Conservation (phyloP, 2,888 invertebrate species). For the Eilema caniola region DNA sequence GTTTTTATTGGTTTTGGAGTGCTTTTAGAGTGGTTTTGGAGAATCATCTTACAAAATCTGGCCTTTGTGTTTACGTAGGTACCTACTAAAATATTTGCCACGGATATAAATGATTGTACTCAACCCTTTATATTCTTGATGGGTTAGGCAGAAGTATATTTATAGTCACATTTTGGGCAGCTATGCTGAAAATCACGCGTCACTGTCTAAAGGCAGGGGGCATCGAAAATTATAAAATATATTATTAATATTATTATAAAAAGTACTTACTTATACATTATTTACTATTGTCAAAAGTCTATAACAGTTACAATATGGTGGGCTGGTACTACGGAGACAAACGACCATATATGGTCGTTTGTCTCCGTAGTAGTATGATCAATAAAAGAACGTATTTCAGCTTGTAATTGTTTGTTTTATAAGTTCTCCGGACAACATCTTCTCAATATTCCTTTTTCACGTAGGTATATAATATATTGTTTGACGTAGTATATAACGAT, state of each 20-base stretch:
- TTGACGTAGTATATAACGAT: too few relatives aligned
- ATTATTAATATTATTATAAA: too few relatives aligned
- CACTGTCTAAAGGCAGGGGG: too few relatives aligned
- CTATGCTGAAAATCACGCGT: too few relatives aligned
- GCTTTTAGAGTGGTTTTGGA: background rate
- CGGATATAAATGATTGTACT: background rate
- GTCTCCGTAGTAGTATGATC: background rate
- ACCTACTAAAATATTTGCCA: background rate
- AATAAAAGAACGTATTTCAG: background rate
- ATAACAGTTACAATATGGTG: background rate
- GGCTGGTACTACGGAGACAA: too few relatives aligned
- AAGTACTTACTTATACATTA: too few relatives aligned
- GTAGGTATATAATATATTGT: too few relatives aligned
- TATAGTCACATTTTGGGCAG: background rate
- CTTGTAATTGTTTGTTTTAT: background rate
- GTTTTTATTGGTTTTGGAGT: too few relatives aligned
- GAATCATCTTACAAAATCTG: background rate
- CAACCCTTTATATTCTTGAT: background rate
- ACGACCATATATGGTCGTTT: background rate
- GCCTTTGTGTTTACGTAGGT: background rate
- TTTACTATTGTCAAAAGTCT: background rate
- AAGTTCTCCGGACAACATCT: background rate
- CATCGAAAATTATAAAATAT: too few relatives aligned
- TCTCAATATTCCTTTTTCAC: background rate
- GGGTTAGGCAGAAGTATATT: background rate